Evolutionary conservation across 2,888 invertebrate genomes (phyloP).

Genomic region (Hedychridium roseum): DNA sequence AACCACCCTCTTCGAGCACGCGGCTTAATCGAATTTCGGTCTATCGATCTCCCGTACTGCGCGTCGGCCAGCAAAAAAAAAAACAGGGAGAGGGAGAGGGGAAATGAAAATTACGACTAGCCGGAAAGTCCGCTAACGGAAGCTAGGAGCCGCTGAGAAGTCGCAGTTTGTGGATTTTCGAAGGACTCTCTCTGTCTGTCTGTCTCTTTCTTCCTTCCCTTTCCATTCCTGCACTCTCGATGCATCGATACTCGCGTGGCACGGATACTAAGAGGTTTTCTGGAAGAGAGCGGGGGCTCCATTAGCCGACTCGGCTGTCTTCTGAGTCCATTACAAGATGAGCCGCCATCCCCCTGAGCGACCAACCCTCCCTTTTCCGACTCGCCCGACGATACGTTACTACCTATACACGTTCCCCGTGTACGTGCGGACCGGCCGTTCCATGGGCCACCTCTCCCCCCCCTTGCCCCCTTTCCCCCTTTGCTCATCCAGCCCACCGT

Average conservation of each 20-base stretch:
- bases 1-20: constrained; percentile 2
- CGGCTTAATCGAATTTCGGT: constrained; percentile 2
- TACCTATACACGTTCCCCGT: constrained; percentile 29
- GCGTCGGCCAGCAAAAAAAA: too few species aligned
- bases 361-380: constrained; percentile 43
- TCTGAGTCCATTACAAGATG: constrained; percentile 65
- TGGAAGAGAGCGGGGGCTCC: constrained; percentile 60
- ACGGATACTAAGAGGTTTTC: constrained; percentile 61
- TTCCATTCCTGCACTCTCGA: constrained; percentile 47
- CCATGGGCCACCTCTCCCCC: neutral
- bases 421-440: constrained; percentile 26
- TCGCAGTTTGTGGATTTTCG: constrained; percentile 39
- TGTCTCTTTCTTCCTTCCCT: too few species aligned
- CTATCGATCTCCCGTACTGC: neutral
- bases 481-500: constrained; percentile 24
- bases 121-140: neutral
- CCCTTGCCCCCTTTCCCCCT: constrained; percentile 12
- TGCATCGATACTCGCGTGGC: constrained; percentile 59
- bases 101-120: neutral
- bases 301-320: constrained; percentile 64
- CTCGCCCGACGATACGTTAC: constrained; percentile 41
- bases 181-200: constrained; percentile 29
- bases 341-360: constrained; percentile 51
- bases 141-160: neutral
- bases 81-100: neutral